Percentiles rank a stretch among this genome's conserved stretches.
Conservation (phyloP, 1,140 invertebrate species). For the Akabosia matsudoensis region DNA sequence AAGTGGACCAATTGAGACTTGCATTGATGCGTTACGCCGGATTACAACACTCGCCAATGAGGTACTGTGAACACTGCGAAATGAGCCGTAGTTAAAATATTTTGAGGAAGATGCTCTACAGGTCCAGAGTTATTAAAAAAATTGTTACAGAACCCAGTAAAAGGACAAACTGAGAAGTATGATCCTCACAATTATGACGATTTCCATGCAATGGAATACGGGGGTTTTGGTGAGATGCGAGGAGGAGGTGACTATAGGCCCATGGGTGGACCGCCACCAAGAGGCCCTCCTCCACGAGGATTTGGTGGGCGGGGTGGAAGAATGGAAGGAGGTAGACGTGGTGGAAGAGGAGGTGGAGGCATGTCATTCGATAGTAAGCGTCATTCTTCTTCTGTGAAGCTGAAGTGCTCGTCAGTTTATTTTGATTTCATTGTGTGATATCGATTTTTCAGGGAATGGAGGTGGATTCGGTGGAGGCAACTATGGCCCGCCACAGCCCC, state of each 20-base stretch:
- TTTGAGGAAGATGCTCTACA: slow-evolving; percentile 29
- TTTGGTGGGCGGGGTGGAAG: slow-evolving; percentile 52
- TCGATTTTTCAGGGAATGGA: background rate
- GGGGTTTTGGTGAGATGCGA: slow-evolving; percentile 70
- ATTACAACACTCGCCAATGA: slow-evolving; percentile 80
- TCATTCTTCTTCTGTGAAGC: background rate
- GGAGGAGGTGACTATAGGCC: slow-evolving; percentile 43
- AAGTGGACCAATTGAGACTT: slow-evolving; percentile 59
- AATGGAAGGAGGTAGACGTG: slow-evolving; percentile 54
- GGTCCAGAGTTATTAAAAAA: too few species aligned
- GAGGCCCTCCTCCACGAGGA: slow-evolving; percentile 39
- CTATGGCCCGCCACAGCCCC: background rate
- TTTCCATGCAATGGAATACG: slow-evolving; percentile 86
- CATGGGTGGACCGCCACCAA: background rate
- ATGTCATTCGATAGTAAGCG: slow-evolving; percentile 9
- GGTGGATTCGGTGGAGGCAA: background rate
- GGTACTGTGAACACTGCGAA: slow-evolving; percentile 64
- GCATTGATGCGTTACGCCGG: slow-evolving; percentile 53
- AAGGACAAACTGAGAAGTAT: slow-evolving; percentile 83
- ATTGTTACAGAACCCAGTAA: slow-evolving; percentile 80
- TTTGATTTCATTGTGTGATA: background rate
- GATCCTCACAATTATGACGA: slow-evolving; percentile 94
- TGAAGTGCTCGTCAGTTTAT: too few species aligned
- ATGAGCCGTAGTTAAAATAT: background rate
- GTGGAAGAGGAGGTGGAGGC: slow-evolving; percentile 43